Percentiles rank a stretch among this genome's conserved stretches.
These are phyloP conservation scores for Theristicus caerulescens DNA, from an alignment of 2,113 vertebrate species.

Conservation along the genomic window DNA sequence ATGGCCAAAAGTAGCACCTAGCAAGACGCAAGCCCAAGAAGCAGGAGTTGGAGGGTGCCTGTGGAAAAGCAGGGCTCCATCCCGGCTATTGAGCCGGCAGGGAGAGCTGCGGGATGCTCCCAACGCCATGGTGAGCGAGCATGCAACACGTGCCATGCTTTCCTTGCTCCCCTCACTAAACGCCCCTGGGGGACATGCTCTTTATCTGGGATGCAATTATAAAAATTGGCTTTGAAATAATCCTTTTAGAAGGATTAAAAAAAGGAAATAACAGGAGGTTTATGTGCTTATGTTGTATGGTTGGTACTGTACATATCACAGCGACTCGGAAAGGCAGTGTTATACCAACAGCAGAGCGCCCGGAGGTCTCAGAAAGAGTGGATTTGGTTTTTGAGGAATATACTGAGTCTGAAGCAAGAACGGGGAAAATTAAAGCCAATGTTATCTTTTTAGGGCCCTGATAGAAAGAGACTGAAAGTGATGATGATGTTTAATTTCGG, in stretches of 20 bases:
- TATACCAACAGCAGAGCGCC: not conserved
- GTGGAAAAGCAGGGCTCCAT: not conserved
- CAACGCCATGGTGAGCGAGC: not conserved
- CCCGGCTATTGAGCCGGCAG: not conserved
- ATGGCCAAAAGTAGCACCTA: not conserved
- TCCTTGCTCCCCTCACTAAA: not conserved
- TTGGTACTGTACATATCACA: not conserved
- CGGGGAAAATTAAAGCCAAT: not conserved
- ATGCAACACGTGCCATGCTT: accelerated
- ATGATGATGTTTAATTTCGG: accelerated
- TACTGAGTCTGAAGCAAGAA: not conserved
- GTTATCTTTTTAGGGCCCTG: not conserved
- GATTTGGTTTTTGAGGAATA: not conserved
- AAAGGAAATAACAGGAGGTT: not conserved
- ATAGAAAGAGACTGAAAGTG: not conserved
- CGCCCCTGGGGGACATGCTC: accelerated
- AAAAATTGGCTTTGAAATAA: slow-evolving; percentile 35
- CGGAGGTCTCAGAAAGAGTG: not conserved
- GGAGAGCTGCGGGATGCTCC: not conserved
- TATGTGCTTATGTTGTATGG: not conserved
- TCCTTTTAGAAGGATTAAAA: not conserved
- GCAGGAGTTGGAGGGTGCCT: not conserved
- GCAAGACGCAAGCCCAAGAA: not conserved
- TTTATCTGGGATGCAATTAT: not conserved
- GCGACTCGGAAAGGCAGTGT: not conserved